These are phyloP conservation scores for Steinernema khuongi DNA, from an alignment of 1,140 invertebrate species.

Conservation along the genomic window DNA sequence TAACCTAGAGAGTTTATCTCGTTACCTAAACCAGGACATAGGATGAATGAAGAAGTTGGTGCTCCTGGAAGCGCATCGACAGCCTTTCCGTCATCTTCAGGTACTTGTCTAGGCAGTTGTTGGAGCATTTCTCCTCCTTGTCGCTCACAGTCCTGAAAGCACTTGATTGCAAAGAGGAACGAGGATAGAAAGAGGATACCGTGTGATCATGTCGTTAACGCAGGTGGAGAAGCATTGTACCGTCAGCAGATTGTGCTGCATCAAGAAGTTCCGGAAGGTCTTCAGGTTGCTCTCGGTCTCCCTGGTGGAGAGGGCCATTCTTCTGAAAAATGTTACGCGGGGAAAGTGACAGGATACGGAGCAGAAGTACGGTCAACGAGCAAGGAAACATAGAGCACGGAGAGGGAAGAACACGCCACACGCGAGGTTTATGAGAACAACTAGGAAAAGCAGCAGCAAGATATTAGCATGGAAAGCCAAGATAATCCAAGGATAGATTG, in stretches of 20 bases:
- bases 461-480: too few relatives aligned
- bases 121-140: slow-evolving; percentile 49
- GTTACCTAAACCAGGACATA: slow-evolving; percentile 41
- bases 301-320: neutral
- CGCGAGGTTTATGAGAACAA: neutral
- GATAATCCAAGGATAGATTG: too few relatives aligned
- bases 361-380: neutral
- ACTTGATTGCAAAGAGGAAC: slow-evolving; percentile 28
- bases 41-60: slow-evolving; percentile 48
- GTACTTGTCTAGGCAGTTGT: slow-evolving; percentile 53
- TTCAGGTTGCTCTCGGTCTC: slow-evolving; percentile 42
- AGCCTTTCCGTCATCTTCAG: slow-evolving; percentile 55
- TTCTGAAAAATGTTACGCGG: neutral
- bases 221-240: slow-evolving; percentile 51
- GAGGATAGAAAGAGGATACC: slow-evolving; percentile 21
- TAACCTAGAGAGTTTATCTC: neutral
- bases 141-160: slow-evolving; percentile 48
- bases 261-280: slow-evolving; percentile 54
- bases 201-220: slow-evolving; percentile 45
- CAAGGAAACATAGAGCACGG: neutral
- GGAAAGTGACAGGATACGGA: neutral
- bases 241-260: slow-evolving; percentile 55
- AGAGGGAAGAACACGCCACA: neutral
- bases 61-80: slow-evolving; percentile 53
- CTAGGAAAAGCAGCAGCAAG: neutral